These are phyloP conservation scores for Lepus oiostolus DNA, from an alignment of 2,797 vertebrate species.

Conservation along the genomic window DNA sequence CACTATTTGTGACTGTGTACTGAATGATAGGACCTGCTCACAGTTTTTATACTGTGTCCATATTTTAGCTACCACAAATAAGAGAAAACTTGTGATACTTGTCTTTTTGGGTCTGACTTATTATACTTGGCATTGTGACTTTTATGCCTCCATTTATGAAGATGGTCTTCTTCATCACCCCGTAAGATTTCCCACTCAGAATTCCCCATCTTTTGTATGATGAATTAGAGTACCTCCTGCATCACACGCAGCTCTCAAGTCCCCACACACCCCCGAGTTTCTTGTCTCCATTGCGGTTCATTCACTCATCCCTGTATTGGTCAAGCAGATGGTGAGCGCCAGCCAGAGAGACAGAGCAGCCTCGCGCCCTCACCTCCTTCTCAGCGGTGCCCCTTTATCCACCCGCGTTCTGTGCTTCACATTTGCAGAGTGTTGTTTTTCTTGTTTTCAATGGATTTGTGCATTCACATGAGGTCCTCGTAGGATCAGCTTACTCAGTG, in stretches of 20 bases:
- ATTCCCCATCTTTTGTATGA: slow-evolving; percentile 24
- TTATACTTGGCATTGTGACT: neutral
- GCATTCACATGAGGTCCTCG: neutral
- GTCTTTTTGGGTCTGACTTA: no score
- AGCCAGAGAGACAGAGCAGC: neutral
- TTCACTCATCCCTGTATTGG: neutral
- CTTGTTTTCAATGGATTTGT: neutral
- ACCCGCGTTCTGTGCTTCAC: neutral
- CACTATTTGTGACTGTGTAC: no score
- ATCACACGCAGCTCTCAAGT: neutral
- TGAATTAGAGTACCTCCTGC: slow-evolving; percentile 32
- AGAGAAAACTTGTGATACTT: no score
- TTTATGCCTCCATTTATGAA: slow-evolving; percentile 41
- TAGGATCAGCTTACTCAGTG: slow-evolving; percentile 34
- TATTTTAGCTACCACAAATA: no score
- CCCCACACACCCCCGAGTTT: neutral
- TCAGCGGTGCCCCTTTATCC: neutral
- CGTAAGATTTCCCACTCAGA: slow-evolving; percentile 21
- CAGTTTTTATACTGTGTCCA: no score
- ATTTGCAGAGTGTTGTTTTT: neutral
- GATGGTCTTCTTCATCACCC: neutral
- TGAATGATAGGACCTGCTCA: no score
- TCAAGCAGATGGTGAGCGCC: neutral
- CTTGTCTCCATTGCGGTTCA: neutral
- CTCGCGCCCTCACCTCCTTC: accelerated